These are phyloP conservation scores for Ageneiosus marmoratus DNA, from an alignment of 2,113 vertebrate genomes.

Conservation along the genomic window DNA sequence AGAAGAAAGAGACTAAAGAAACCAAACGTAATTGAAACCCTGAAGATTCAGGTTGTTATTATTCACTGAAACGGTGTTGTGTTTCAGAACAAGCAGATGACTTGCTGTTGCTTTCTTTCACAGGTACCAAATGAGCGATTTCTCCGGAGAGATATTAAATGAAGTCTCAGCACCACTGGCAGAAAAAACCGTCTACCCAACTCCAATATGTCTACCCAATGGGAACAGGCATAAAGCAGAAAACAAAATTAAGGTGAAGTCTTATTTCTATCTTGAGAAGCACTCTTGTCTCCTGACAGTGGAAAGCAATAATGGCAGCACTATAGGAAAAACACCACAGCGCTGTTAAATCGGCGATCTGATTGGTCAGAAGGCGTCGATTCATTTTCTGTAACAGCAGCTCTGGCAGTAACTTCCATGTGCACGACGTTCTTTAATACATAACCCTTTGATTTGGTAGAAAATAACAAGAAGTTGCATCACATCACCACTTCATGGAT, in stretches of 20 bases:
- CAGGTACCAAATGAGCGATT: slow-evolving; percentile 89
- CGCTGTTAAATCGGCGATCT: neutral
- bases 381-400: neutral
- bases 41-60: neutral
- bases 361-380: neutral
- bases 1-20: neutral
- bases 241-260: slow-evolving; percentile 83
- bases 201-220: slow-evolving; percentile 77
- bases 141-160: slow-evolving; percentile 85
- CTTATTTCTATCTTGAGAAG: neutral
- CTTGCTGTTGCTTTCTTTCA: slow-evolving; percentile 37
- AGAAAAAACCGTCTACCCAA: slow-evolving; percentile 80
- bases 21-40: neutral
- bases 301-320: neutral
- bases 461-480: too few relatives aligned
- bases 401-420: neutral
- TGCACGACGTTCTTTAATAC: neutral
- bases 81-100: slow-evolving; percentile 2
- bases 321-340: neutral
- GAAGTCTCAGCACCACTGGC: slow-evolving; percentile 83
- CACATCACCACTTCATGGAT: neutral
- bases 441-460: too few relatives aligned
- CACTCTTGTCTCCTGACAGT: neutral
- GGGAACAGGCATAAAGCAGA: slow-evolving; percentile 85
- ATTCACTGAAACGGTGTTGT: neutral